Evolutionary conservation across 2,113 vertebrate species (phyloP), one percentile per base, ranked within the genome.

Genomic region (Paratilapia polleni): DNA sequence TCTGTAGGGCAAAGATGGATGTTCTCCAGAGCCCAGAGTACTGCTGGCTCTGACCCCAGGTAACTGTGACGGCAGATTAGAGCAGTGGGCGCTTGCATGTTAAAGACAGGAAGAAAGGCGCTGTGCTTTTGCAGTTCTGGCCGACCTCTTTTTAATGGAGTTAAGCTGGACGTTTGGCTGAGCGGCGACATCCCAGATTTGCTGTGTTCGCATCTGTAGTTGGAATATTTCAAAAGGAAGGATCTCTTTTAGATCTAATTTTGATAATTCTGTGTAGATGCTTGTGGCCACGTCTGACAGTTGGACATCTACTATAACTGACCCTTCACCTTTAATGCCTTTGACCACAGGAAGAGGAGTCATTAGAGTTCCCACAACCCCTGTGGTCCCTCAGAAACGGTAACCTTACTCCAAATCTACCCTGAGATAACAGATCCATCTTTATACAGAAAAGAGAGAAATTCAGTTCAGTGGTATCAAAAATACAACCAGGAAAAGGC

Each of bases 1-100:
- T 91, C 87, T 94, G 90, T 52, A 74, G 68, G 88, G 78, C 54
- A 76, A 87, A 88, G 82, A 91, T 91, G 91, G 88, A 90, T 73
- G 36, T 81, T 85, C 87, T 91, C 86, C 88, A 93, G 88, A 74
- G 70, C 59, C 78, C 74, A 64, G 54, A 87, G 87, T 83, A 49
- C 80, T 75, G 87, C 88, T 93, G 90, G 92, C 90, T 87, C 80
- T 11, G 74, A 80, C 80, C 85, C 81, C 86, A 79, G 87, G 80
- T 89, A 84, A 83, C 83, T 59, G 61, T 9, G 31, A 77, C 76
- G 74, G 66, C 76, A 86, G 90, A 94, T 91, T 88, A 88, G 68
- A 85, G 77, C 82, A 17, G 58, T 4, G 75, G 36, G 36, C 1
- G 31, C 41, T 80, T 56, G 34, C 57, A 74, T 24, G 66, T 80